Base-by-base conservation (phyloP, 2,113 vertebrate species). In the Megaleporinus macrocephalus region DNA sequence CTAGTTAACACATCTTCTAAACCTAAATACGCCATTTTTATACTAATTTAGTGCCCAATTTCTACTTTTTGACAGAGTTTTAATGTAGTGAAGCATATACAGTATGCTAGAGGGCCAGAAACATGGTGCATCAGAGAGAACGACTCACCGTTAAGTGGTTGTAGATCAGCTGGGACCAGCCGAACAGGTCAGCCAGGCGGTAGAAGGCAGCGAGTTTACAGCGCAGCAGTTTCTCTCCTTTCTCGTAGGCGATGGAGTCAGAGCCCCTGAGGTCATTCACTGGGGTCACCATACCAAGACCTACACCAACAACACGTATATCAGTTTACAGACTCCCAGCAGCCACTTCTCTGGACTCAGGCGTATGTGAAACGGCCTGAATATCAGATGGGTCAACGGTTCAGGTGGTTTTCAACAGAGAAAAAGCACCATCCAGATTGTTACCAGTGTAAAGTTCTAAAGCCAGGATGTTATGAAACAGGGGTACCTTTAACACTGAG, bases 131-230 rank as follows among this genome's bases (percentile, higher is more conserved):
- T 1, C 13, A 51, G 16, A 5, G 16, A 51, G 16, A 55, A 27
- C 22, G 4, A 71, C 96, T 96, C 94, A 99, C 98, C 61, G 98
- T 98, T 90, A 99, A 95, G 81, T 99, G 98, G 92, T 99, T 99
- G 92, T 98, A 99, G 93, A 99, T 99, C 71, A 99, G 96, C 91
- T 99, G 96, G 47, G 98, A 98, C 98, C 98, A 99, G 80, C 97
- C 95, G 36, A 99, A 98, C 86, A 99, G 94, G 88, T 99, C 98
- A 0, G 96, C 95, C 53, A 99, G 93, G 22, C 98, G 95, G 86
- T 99, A 97, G 85, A 99, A 96, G 0, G 98, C 98, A 0, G 98
- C 98, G 84, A 99, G 87, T 86, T 98, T 99, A 92, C 97, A 99
- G 70, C 98, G 95, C 57, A 97, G 87, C 51, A 97, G 86, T 84